Base-by-base conservation (phyloP, 2,113 vertebrate genomes). In the Irena cyanogastra region DNA sequence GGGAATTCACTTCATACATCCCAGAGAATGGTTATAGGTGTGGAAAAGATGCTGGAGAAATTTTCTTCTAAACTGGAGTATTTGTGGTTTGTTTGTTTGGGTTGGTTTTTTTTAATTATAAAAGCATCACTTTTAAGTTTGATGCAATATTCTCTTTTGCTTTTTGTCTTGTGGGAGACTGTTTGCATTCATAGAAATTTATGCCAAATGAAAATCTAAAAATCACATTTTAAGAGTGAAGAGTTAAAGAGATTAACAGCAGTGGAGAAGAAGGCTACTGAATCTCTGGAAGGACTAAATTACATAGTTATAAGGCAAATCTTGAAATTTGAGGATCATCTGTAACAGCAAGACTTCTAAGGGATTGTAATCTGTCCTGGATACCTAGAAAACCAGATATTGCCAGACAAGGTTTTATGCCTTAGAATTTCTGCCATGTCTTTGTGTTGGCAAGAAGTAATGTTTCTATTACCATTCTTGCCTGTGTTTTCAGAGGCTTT, bases 391-490 rank as follows among this genome's bases (percentile, higher is more conserved):
- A 66, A 49, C 4, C 42, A 41, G 23, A 6, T 82, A 27, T 11
- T 79, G 23, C 20, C 21, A 59, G 44, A 10, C 59, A 75, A 52
- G 7, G n/a, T 66, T 84, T 75, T 50, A 59, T 79, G 13, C 27
- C 5, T 45, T 79, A 42, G 27, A 66, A 60, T 87, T 82, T 82
- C 23, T 82, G 22, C 50, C 53, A 5, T 75, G 30, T 66, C 23
- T 74, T 53, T 71, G 7, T 74, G 56, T 70, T 65, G 47, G 27
- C 61, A 66, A 70, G 65, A 74, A 44, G 23, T 44, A 41, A 35
- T 37, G 30, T 59, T 78, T 81, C 26, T 63, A 0, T 71, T 59
- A 63, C 14, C 0, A 0, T 71, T 78, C 64, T 93, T 87, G 41
- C 28, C 30, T 82, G 14, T 84, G 24, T 69, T 86, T 80, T 76